A percentile compares a stretch with the other conserved stretches of the same genome.
Conservation (phyloP, 1,140 invertebrate genomes). For the Listronotus oregonensis region DNA sequence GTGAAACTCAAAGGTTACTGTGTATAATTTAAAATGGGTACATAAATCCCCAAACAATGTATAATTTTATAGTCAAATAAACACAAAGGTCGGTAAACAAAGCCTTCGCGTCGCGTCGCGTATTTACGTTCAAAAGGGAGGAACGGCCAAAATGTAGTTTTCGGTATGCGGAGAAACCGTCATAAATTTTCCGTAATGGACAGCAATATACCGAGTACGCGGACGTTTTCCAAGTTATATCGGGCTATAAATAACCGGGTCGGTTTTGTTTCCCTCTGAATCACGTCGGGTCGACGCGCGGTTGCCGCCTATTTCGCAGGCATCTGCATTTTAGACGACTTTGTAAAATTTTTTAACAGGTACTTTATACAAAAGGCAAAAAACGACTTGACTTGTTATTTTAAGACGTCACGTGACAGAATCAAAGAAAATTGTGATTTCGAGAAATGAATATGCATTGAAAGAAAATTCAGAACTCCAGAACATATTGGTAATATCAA, state of each 20-base stretch:
- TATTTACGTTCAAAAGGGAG: conserved; percentile 16
- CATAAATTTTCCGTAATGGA: conserved; percentile 28
- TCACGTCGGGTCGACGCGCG: conserved; percentile 4
- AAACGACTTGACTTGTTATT: too few species aligned
- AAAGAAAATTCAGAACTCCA: too few species aligned
- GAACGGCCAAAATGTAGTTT: conserved; percentile 17
- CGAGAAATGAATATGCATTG: too few species aligned
- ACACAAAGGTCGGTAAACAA: conserved; percentile 15
- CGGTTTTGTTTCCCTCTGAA: conserved; percentile 21
- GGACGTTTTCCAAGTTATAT: conserved; percentile 25
- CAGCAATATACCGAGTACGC: conserved; percentile 26
- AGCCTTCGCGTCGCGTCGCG: conserved; percentile 17
- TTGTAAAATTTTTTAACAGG: too few species aligned
- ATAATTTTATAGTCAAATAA: conserved; percentile 20
- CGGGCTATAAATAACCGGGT: conserved; percentile 20
- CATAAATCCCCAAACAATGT: conserved; percentile 4
- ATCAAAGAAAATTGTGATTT: too few species aligned
- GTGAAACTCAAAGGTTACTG: too few species aligned
- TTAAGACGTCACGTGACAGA: too few species aligned
- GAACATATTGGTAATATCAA: too few species aligned
- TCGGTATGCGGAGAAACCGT: conserved; percentile 20
- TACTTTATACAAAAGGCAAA: too few species aligned
- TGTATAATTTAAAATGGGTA: too few species aligned
- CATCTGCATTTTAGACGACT: too few species aligned
- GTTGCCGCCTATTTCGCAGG: conserved; percentile 1